Evolutionary conservation across 2,888 invertebrate species (phyloP), one percentile per base, ranked within the genome.

Genomic region (Amaurobius ferox): DNA sequence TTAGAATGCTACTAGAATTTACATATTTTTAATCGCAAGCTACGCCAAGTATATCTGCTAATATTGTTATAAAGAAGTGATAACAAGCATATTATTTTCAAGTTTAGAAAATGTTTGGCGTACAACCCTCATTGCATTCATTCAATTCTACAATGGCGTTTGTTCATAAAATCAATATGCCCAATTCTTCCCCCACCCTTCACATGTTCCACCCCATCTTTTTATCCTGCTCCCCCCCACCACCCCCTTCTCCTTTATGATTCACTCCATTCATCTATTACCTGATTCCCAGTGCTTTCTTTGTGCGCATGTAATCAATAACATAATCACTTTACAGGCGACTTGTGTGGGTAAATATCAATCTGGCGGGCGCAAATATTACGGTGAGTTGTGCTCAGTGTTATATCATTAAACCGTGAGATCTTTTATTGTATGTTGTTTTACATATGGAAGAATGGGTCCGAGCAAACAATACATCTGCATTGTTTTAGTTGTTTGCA

Each of bases 241-340:
- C 23, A 19, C 44, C 44, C 16, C n/a, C 16, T 44, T 44, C 19
- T 23, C 55, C 55, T 23, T 55, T 55, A 55, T 55, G 55, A 55
- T 55, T 55, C 55, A 55, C 44, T 55, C 55, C 5, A 55, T 55
- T 55, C 55, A 55, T 55, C 55, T 23, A 55, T 55, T 55, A 55
- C 16, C 16, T 44, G 13, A 1, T 55, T 11, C 55, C 55, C 11
- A 5, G 3, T 23, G 23, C 5, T 23, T 55, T 44, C 44, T 55
- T 55, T 19, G 55, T 19, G 19, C 23, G 16, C 11, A 23, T 0
- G 55, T 23, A 55, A 55, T 55, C 55, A 55, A 55, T 55, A 55
- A 55, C 55, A 23, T 55, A 55, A 23, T 55, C 55, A 55, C 23
- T 55, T 55, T 55, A 55, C 23, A 55, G 55, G 55, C 19, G 23